Conservation (phyloP, 2,113 vertebrate genomes). For the Calcarius ornatus region DNA sequence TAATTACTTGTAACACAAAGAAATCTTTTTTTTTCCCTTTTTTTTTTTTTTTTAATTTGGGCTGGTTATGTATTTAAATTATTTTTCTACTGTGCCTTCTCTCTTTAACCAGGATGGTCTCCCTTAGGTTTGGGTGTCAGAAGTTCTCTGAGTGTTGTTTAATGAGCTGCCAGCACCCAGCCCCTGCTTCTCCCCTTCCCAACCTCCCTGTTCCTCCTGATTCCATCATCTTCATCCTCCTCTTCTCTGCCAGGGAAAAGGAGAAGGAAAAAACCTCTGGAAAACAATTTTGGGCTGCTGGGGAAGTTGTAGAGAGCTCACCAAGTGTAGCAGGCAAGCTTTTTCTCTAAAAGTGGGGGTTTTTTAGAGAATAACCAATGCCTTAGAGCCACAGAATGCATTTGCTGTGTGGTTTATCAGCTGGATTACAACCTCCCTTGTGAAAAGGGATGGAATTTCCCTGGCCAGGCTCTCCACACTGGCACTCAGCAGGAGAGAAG, state of each 20-base stretch:
- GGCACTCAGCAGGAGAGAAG: not conserved
- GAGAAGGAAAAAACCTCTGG: not conserved
- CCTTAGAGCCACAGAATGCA: not conserved
- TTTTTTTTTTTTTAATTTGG: not conserved
- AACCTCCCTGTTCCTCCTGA: not conserved
- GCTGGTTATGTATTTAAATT: not conserved
- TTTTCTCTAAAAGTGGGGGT: not conserved
- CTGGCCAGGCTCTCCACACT: not conserved
- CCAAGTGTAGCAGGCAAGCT: not conserved
- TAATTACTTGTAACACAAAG: not conserved
- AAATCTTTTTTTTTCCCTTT: rapidly evolving
- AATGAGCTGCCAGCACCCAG: not conserved
- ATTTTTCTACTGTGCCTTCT: not conserved
- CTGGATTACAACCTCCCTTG: not conserved
- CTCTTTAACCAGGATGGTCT: not conserved
- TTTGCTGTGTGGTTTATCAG: not conserved
- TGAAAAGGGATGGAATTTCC: not conserved
- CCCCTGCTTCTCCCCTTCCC: not conserved
- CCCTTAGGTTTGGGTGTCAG: not conserved
- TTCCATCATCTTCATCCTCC: not conserved
- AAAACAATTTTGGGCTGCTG: rapidly evolving
- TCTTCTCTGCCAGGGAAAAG: not conserved
- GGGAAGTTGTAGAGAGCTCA: not conserved
- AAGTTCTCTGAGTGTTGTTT: not conserved
- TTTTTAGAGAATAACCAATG: not conserved